A percentile compares a stretch with the other conserved stretches of the same genome.
phyloP scores from a whole-genome alignment of 2,888 invertebrate genomes.

The Cerceris rybyensis region DNA sequence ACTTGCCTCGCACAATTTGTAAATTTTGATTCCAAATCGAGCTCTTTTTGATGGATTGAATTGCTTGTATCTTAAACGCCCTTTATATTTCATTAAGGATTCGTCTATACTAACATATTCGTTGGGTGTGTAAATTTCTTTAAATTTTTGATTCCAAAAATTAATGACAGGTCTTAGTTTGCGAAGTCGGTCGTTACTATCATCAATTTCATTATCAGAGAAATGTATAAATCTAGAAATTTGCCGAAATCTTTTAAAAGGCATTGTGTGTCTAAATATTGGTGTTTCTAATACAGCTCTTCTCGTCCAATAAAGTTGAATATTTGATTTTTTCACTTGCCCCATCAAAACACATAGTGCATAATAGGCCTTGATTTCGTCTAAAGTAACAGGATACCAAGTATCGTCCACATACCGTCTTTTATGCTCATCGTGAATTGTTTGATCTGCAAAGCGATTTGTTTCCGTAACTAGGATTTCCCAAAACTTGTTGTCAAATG shows the following conservation, averaged over 20 bases:
- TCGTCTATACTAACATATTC: slow-evolving; percentile 47
- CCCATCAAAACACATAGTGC: slow-evolving; percentile 59
- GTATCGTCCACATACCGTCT: slow-evolving; percentile 19
- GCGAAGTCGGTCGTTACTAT: slow-evolving; percentile 58
- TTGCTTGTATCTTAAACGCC: neutral
- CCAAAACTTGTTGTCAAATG: slow-evolving; percentile 38
- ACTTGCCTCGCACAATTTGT: slow-evolving; percentile 38
- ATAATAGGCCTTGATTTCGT: slow-evolving; percentile 57
- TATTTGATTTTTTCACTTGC: slow-evolving; percentile 50
- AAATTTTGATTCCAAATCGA: slow-evolving; percentile 42
- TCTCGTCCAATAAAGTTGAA: slow-evolving; percentile 56
- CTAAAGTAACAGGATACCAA: slow-evolving; percentile 44
- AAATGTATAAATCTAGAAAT: slow-evolving; percentile 55
- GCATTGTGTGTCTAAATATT: slow-evolving; percentile 39
- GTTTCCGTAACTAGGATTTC: slow-evolving; percentile 23
- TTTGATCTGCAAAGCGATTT: slow-evolving; percentile 21
- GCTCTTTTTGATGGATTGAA: too few relatives aligned
- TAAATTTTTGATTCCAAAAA: slow-evolving; percentile 66
- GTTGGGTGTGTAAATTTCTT: slow-evolving; percentile 62
- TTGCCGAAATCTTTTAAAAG: slow-evolving; percentile 47
- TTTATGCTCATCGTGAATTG: slow-evolving; percentile 66
- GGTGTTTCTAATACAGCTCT: slow-evolving; percentile 54
- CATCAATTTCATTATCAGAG: slow-evolving; percentile 48
- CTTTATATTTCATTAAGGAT: slow-evolving; percentile 47
- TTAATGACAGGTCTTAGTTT: slow-evolving; percentile 64